Evolutionary conservation across 1,140 invertebrate species (phyloP).

Genomic region (Fopius arisanus): DNA sequence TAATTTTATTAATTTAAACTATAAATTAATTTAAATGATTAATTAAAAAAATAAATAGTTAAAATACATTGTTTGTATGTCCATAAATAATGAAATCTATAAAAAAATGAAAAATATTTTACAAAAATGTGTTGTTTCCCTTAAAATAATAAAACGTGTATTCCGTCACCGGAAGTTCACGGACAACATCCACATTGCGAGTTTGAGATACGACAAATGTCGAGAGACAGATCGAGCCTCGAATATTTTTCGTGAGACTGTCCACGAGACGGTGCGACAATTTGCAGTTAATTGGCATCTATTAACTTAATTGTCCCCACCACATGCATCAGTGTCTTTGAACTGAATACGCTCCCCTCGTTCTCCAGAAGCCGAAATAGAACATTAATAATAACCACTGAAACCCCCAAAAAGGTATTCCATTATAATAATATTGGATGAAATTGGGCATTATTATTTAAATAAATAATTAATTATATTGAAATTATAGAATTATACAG

Average conservation of each 20-base stretch:
- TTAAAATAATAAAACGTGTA: not conserved
- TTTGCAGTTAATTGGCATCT: constrained; percentile 52
- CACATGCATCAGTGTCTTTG: constrained; percentile 25
- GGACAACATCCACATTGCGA: not conserved
- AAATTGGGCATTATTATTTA: too few relatives aligned
- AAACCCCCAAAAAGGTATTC: too few relatives aligned
- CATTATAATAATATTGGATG: too few relatives aligned
- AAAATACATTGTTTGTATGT: too few relatives aligned
- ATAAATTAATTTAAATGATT: too few relatives aligned
- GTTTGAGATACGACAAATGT: not conserved
- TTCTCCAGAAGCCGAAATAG: not conserved
- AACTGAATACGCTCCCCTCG: not conserved
- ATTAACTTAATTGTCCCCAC: constrained; percentile 53
- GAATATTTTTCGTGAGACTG: constrained; percentile 24
- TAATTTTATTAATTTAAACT: too few relatives aligned
- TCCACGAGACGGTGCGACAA: constrained; percentile 30
- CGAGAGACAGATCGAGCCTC: not conserved
- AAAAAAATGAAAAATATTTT: too few relatives aligned
- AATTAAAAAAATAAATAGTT: too few relatives aligned
- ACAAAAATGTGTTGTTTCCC: not conserved
- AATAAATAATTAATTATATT: too few relatives aligned
- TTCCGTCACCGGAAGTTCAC: not conserved
- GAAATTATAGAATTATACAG: too few relatives aligned
- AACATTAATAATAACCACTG: too few relatives aligned
- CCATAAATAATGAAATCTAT: too few relatives aligned